phyloP scores from a whole-genome alignment of 2,888 invertebrate genomes.

The Tenodera sinensis region DNA sequence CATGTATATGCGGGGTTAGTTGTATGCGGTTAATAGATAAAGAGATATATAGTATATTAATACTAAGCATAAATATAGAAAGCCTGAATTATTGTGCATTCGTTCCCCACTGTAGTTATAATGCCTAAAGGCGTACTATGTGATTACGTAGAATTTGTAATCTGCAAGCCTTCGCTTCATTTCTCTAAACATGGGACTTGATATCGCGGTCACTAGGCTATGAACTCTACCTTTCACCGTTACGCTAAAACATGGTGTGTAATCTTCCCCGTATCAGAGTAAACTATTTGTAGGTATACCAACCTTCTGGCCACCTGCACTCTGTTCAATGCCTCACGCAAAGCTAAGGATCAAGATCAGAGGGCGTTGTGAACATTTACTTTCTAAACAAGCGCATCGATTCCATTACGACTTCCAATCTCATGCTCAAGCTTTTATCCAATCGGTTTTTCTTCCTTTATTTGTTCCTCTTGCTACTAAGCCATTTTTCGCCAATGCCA shows the following conservation, averaged over 20 bases:
- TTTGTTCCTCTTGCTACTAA: too few species aligned
- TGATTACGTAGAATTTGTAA: neutral
- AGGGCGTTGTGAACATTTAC: neutral
- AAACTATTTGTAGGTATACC: neutral
- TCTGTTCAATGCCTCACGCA: neutral
- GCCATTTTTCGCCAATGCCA: too few species aligned
- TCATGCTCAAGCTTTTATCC: neutral
- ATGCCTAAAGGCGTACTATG: neutral
- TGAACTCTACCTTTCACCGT: neutral
- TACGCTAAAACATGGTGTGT: neutral
- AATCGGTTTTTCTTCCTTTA: neutral
- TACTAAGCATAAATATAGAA: too few species aligned
- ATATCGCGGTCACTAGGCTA: neutral
- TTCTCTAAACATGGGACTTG: neutral
- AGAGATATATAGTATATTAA: too few species aligned
- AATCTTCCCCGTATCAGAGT: neutral
- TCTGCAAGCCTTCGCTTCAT: neutral
- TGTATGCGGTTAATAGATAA: too few species aligned
- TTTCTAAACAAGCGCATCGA: neutral
- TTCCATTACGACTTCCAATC: neutral
- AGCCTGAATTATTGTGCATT: too few species aligned
- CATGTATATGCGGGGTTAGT: too few species aligned
- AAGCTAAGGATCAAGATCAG: neutral
- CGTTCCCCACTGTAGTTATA: too few species aligned
- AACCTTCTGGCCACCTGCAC: neutral